Base-by-base conservation (phyloP, 2,113 vertebrate genomes). In the Isichthys henryi region DNA sequence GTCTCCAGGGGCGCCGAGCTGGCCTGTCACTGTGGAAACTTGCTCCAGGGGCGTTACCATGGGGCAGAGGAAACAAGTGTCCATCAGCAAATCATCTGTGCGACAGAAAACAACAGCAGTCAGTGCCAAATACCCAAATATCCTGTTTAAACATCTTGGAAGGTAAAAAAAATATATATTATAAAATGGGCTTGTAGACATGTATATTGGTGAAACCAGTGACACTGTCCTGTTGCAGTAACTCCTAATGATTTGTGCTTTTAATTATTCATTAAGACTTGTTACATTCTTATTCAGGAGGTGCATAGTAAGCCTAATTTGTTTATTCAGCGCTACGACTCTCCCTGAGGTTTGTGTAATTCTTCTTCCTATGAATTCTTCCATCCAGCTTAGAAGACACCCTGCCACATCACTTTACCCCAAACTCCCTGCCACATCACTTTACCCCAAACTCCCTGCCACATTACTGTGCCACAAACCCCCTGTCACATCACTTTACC, bases 11-110 rank as follows among this genome's bases (percentile, higher is more conserved):
- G 88, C 27, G 2, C 83, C 89, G 35, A 94, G 89, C 88, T 94
- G 94, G 58, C 89, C 90, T 0, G 95, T 93, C 10, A 96, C 88
- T 0, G 93, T 94, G 92, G 90, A 92, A 90, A 96, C 94, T 85
- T 91, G 92, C 9, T 94, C 92, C 91, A 96, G 90, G 90, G 94
- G 92, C 80, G 95, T 95, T 89, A 96, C 94, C 84, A 94, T 89
- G 0, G 94, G 94, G 6, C 92, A 90, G 5, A 91, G 39, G 52
- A 90, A 88, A 39, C 93, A 92, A 58, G 93, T 39, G 88, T 94
- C 94, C 5, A 46, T 49, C 19, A 95, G 93, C 53, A 91, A 39
- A 50, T 93, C 91, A 5, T 91, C 93, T 96, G 92, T 19, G 56
- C 7, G 56, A 43, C 39, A 39, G 46, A n/a, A 43, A 21, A 23